These are phyloP conservation scores for Nannoperca obscura DNA, from an alignment of 2,797 vertebrate genomes.

Conservation along the genomic window DNA sequence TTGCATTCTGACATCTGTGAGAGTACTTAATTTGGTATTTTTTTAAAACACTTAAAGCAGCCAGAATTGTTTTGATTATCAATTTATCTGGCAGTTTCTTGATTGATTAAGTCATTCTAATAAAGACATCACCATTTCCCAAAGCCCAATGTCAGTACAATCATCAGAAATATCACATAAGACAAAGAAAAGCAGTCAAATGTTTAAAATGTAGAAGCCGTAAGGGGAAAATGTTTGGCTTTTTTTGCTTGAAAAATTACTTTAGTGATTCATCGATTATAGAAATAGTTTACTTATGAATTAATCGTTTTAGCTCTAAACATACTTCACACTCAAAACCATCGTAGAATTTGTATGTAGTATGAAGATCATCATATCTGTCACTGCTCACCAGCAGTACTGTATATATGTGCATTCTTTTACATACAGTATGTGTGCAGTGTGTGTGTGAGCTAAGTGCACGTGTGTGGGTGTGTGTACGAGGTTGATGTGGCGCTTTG, in stretches of 20 bases:
- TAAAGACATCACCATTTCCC: background rate
- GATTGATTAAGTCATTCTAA: background rate
- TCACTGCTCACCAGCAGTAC: background rate
- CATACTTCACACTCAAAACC: background rate
- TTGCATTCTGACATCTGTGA: background rate
- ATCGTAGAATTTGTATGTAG: background rate
- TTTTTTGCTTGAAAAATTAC: background rate
- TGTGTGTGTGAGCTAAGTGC: slow-evolving; percentile 1
- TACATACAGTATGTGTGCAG: background rate
- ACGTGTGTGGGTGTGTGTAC: slow-evolving; percentile 17
- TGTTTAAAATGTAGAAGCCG: background rate
- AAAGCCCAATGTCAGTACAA: background rate
- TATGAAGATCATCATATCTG: background rate
- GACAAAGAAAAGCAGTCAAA: background rate
- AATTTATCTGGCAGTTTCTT: background rate
- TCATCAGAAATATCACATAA: background rate
- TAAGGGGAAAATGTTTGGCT: background rate
- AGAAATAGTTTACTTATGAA: background rate
- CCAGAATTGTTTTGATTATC: background rate
- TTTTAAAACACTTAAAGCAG: background rate
- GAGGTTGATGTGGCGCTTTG: slow-evolving; percentile 38
- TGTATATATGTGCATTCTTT: slow-evolving; percentile 2
- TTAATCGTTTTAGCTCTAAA: too few species aligned
- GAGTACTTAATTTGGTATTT: background rate
- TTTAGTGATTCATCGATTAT: background rate